Evolutionary conservation across 2,888 invertebrate genomes (phyloP), one percentile per base, ranked within the genome.

Genomic region (Pyralis farinalis): DNA sequence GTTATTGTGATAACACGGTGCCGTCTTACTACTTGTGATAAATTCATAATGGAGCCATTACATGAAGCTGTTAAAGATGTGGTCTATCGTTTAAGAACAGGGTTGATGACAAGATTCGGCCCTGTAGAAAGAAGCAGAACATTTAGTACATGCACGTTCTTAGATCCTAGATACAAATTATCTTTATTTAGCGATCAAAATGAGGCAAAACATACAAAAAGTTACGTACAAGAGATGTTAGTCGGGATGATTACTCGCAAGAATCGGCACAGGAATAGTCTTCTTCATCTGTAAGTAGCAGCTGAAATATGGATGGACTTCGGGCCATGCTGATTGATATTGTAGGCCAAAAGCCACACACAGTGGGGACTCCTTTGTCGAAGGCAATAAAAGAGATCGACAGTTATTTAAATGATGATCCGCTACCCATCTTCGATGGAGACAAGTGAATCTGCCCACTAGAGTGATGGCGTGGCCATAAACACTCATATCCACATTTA

Each of bases 1-100:
- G 44, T 51, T 3, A 53, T 55, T 12, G 43, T 49, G 9, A 48
- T 58, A 39, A 55, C 49, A 28, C 39, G 47, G 12, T 48, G 51
- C 25, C 45, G 55, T n/a, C 33, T 22, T 34, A 32, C 31, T n/a
- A 35, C 44, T 4, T 50, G 44, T 43, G 42, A 43, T 10, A 42
- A 49, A 37, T 34, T 49, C 4, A 9, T 48, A 5, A 2, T 9
- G 6, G 40, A 51, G 29, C 8, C 8, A 8, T 36, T 36, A 28
- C 4, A 28, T 21, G 9, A n/a, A 9, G 20, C 20, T 1, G 9
- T 21, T 7, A 33, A 21, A 8, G 4, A 16, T 7, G n/a, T 33
- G 3, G 20, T 37, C 4, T 31, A 11, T 5, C 8, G 31, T 8
- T 16, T 53, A 12, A 25, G 38, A 11, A 28, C 41, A 0, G 47